Evolutionary conservation across 2,888 invertebrate species (phyloP).

Genomic region (Acanthosepion lycidas): DNA sequence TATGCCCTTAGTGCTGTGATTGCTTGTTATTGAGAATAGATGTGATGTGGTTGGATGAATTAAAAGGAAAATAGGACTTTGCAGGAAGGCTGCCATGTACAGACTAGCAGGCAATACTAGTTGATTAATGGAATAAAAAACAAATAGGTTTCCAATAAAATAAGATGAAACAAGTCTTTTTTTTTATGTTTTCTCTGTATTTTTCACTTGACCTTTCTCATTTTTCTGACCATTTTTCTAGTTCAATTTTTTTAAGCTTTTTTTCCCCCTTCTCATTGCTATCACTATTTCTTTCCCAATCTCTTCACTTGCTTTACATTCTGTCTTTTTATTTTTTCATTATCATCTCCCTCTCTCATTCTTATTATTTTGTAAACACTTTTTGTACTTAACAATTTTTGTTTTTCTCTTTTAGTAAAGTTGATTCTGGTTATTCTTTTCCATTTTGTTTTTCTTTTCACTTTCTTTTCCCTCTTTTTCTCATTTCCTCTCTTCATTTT

Average conservation of each 20-base stretch:
- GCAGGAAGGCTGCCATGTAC: background rate
- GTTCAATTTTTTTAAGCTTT: background rate
- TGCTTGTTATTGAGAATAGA: background rate
- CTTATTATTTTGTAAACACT: too few species aligned
- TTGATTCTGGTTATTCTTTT: too few species aligned
- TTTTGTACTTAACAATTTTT: too few species aligned
- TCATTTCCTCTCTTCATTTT: too few species aligned
- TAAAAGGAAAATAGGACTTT: background rate
- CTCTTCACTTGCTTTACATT: background rate
- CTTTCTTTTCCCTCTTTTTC: too few species aligned
- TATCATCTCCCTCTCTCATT: background rate
- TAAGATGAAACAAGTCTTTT: background rate
- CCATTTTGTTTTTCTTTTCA: too few species aligned
- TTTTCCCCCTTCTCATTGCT: background rate
- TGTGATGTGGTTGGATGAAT: background rate
- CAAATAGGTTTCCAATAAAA: background rate
- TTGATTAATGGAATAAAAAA: slow-evolving; percentile 35
- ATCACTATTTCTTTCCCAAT: background rate
- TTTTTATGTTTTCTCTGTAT: background rate
- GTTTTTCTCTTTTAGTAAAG: too few species aligned
- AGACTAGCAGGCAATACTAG: background rate
- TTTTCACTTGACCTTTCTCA: background rate
- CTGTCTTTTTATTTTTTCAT: background rate
- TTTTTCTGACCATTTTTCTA: background rate
- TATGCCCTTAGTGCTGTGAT: background rate